Conservation (phyloP, 2,888 invertebrate species). For the Oxycera nigricornis region DNA sequence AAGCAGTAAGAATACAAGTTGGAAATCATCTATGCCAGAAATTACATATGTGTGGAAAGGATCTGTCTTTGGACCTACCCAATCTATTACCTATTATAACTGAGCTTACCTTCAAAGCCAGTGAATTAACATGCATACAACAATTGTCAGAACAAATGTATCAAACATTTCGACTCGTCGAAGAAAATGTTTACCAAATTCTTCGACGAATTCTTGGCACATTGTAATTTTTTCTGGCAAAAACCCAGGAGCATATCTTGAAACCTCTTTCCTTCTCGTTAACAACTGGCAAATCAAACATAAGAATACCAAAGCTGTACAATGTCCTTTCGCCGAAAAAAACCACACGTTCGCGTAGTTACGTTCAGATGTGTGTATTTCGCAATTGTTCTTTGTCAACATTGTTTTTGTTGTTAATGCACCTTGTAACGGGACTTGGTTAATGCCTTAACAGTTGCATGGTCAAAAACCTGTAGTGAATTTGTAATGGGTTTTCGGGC, state of each 20-base stretch:
- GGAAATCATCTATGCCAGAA: too few relatives aligned
- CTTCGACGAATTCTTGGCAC: slow-evolving; percentile 28
- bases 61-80: too few relatives aligned
- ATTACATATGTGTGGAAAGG: too few relatives aligned
- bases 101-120: too few relatives aligned
- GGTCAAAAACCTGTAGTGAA: slow-evolving; percentile 33
- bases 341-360: background rate
- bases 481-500: slow-evolving; percentile 14
- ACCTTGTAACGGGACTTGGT: slow-evolving; percentile 15
- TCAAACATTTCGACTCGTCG: slow-evolving; percentile 1
- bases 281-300: slow-evolving; percentile 6
- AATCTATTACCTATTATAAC: too few relatives aligned
- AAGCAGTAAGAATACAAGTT: too few relatives aligned
- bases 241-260: background rate
- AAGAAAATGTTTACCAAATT: slow-evolving; percentile 17
- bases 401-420: slow-evolving; percentile 19
- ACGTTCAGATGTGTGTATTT: slow-evolving; percentile 39
- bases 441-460: slow-evolving; percentile 34
- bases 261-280: background rate
- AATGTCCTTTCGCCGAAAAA: slow-evolving; percentile 21
- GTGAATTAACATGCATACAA: too few relatives aligned
- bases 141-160: slow-evolving; percentile 9
- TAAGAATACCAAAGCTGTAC: slow-evolving; percentile 22
- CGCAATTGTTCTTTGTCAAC: slow-evolving; percentile 42
- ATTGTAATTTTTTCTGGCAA: slow-evolving; percentile 17